phyloP scores from a whole-genome alignment of 2,888 invertebrate genomes.

The Gymnocheta viridis region DNA sequence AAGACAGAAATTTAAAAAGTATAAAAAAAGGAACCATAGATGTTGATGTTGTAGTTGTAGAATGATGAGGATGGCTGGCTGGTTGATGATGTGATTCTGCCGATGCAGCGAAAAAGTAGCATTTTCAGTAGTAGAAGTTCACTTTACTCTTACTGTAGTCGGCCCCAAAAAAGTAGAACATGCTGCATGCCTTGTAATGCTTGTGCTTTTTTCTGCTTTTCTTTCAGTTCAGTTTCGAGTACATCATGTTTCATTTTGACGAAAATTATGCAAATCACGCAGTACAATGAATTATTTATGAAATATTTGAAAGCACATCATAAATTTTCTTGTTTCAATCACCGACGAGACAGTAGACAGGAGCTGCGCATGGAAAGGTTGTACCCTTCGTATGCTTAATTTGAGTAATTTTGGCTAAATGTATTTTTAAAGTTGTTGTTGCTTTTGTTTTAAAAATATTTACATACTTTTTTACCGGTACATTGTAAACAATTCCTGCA shows the following conservation, averaged over 20 bases:
- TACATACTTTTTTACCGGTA: slow-evolving; percentile 47
- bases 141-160: slow-evolving; percentile 19
- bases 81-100: slow-evolving; percentile 2
- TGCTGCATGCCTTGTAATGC: slow-evolving; percentile 32
- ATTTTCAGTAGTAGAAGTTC: slow-evolving; percentile 44
- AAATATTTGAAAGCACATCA: slow-evolving; percentile 71
- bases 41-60: background rate
- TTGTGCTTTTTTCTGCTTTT: background rate
- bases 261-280: slow-evolving; percentile 73
- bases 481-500: slow-evolving; percentile 45
- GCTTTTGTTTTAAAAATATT: slow-evolving; percentile 41
- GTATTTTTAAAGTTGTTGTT: slow-evolving; percentile 39
- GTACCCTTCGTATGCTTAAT: slow-evolving; percentile 58
- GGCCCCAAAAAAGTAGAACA: slow-evolving; percentile 36
- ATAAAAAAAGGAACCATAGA: slow-evolving; percentile 13
- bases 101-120: slow-evolving; percentile 51
- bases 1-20: slow-evolving; percentile 1
- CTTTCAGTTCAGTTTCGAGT: background rate
- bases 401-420: slow-evolving; percentile 61
- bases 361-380: slow-evolving; percentile 57
- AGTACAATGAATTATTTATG: slow-evolving; percentile 72
- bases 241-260: slow-evolving; percentile 68
- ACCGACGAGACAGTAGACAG: slow-evolving; percentile 38
- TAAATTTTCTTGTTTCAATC: slow-evolving; percentile 69
- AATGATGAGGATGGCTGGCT: slow-evolving; percentile 24